Base-by-base conservation (phyloP, 2,797 vertebrate species). In the Tarsius wallacei region DNA sequence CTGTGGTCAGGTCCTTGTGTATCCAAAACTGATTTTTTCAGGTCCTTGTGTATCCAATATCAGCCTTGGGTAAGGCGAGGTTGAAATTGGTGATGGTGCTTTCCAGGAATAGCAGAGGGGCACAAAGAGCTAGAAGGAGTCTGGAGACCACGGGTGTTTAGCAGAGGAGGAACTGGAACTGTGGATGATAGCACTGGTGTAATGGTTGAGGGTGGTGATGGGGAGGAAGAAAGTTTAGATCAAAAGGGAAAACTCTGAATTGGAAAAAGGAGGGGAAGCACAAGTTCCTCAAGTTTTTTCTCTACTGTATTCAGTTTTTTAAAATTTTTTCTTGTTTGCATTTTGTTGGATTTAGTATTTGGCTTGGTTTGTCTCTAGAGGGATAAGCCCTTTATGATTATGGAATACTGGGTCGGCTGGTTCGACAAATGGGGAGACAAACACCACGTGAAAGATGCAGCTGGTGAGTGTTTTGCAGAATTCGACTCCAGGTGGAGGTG, bases 391-490 rank as follows among this genome's bases (percentile, higher is more conserved):
- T 98, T 98, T 81, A 98, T 99, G 98, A 98, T 99, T 93, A 99
- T 99, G 99, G 99, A 99, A 97, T 99, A 99, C 92, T 99, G 99
- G 99, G 99, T 99, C 0, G 99, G 99, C 4, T 99, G 99, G 99
- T 99, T 99, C 83, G 99, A 99, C 96, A 98, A 98, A 26, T 99
- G 99, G 99, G 99, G 99, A 33, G 98, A 98, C 26, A 97, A 99
- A 28, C 99, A 99, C 96, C 94, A 98, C 99, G 96, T 99, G 82
- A 99, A 98, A 66, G 98, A 99, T 15, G 99, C 98, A 5, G 98
- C 99, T 0, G 99, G 99, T 99, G 98, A 99, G 98, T 94, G 68
- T 53, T 64, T 63, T 73, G 47, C 31, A 19, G 49, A 31, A 31
- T 70, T 68, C 80, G 28, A 81, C 11, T 63, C 53, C 33, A 28